Percentiles rank a stretch among this genome's conserved stretches.
Conservation (phyloP, 1,140 invertebrate species). For the Palaemon carinicauda region DNA sequence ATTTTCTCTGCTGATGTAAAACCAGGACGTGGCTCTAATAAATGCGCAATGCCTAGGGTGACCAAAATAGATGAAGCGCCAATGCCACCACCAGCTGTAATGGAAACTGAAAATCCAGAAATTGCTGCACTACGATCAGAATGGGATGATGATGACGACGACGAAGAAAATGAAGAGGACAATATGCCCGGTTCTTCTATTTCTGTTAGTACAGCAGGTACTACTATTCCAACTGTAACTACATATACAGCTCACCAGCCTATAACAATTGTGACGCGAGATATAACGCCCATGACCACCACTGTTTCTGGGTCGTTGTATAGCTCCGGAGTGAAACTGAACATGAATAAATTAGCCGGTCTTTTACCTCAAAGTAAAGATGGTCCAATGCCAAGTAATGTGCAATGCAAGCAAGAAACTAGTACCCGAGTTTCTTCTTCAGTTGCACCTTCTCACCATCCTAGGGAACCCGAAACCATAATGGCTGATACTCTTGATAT, state of each 20-base stretch:
- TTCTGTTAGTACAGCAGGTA: not conserved
- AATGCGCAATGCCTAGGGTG: not conserved
- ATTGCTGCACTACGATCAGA: slow-evolving; percentile 58
- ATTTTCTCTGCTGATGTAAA: slow-evolving; percentile 59
- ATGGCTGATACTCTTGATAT: slow-evolving; percentile 56
- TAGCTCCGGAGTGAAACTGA: slow-evolving; percentile 53
- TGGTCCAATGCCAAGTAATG: slow-evolving; percentile 1
- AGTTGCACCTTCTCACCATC: not conserved
- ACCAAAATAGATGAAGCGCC: not conserved
- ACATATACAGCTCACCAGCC: not conserved
- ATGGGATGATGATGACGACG: slow-evolving; percentile 59
- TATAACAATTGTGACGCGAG: slow-evolving; percentile 48
- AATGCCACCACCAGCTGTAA: not conserved
- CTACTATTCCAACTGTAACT: not conserved
- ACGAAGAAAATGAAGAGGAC: slow-evolving; percentile 45
- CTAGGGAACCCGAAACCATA: slow-evolving; percentile 46
- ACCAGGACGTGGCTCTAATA: slow-evolving; percentile 51
- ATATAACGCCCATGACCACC: slow-evolving; percentile 52
- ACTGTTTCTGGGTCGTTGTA: slow-evolving; percentile 50
- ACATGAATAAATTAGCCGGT: slow-evolving; percentile 58
- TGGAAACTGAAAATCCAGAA: slow-evolving; percentile 54
- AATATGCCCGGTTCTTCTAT: not conserved
- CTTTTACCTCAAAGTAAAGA: slow-evolving; percentile 32
- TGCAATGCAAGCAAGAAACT: slow-evolving; percentile 2
- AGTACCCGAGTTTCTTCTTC: not conserved